A percentile compares a stretch with the other conserved stretches of the same genome.
These are phyloP conservation scores for Gymnocephalus cernua DNA, from an alignment of 2,113 vertebrate species.

Conservation along the genomic window DNA sequence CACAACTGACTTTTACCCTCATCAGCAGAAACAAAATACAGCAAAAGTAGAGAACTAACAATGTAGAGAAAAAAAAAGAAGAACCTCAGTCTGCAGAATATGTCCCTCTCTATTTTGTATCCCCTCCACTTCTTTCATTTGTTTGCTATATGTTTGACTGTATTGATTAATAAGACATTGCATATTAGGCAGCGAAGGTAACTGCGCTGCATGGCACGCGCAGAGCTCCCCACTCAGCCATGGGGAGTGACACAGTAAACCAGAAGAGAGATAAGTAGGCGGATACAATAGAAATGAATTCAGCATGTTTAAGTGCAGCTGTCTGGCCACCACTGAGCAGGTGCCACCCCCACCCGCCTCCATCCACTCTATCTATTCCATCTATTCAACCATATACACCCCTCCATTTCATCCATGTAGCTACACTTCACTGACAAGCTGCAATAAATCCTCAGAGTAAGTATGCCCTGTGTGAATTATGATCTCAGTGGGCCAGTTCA, in stretches of 20 bases:
- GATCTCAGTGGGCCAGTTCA: not conserved
- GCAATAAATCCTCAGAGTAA: not conserved
- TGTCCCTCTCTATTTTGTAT: not conserved
- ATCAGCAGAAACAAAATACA: not conserved
- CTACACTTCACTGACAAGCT: not conserved
- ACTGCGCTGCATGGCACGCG: not conserved
- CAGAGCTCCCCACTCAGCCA: not conserved
- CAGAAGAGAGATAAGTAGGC: constrained; percentile 16
- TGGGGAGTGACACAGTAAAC: not conserved
- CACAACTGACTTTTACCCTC: not conserved
- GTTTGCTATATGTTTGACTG: not conserved
- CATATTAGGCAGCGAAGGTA: not conserved
- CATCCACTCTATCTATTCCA: not conserved
- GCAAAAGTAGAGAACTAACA: not conserved
- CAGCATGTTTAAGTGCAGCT: constrained; percentile 67
- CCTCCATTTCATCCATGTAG: not conserved
- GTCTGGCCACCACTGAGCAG: constrained; percentile 68
- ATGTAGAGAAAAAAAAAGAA: not conserved
- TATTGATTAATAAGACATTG: not conserved
- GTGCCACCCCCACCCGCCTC: constrained; percentile 40
- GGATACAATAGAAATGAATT: constrained; percentile 63
- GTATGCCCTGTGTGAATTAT: not conserved
- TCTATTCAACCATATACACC: not conserved
- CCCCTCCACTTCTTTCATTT: not conserved
- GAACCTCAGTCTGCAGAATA: not conserved